Base-by-base conservation (phyloP, 2,888 invertebrate genomes). In the Catocala fraxini region DNA sequence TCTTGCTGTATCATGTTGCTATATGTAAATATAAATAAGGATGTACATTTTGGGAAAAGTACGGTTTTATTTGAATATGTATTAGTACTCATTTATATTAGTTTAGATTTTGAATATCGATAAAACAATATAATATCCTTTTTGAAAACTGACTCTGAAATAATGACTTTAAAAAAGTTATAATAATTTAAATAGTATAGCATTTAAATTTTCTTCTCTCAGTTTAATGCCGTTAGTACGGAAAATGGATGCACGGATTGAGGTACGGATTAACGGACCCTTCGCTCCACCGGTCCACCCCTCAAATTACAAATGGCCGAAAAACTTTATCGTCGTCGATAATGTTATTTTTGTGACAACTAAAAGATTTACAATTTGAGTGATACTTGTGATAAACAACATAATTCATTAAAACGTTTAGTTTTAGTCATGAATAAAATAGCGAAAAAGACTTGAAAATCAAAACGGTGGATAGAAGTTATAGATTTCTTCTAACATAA, bases 281-380 rank as follows among this genome's bases (percentile, higher is more conserved):
- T 42, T 54, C 5, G 35, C 51, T 11, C 54, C 41, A 43, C 54
- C 15, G 58, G 56, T 56, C 41, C 13, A 25, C 45, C 54, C 51
- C 46, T 34, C 47, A 63, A 65, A 71, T 75, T 80, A 84, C 80
- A 84, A 85, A 85, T 85, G 85, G 84, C 85, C 71, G 84, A 75
- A 68, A 57, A 70, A 60, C 65, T 69, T 55, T 56, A 53, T 75
- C 66, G 73, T 66, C 67, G 68, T 74, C 56, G 68, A 69, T 72
- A 71, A 74, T 70, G 61, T 58, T 75, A 64, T 68, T 73, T 70
- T 63, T 62, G 61, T 61, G 64, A 59, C 41, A 64, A 70, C 45
- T 62, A 9, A 35, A 53, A 6, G 15, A 33, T 52, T 51, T 34
- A 53, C 51, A 59, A 57, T 68, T 66, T 57, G 67, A 71, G 45